These are phyloP conservation scores for Cyanocitta stelleri DNA, from an alignment of 2,113 vertebrate genomes.

Conservation along the genomic window DNA sequence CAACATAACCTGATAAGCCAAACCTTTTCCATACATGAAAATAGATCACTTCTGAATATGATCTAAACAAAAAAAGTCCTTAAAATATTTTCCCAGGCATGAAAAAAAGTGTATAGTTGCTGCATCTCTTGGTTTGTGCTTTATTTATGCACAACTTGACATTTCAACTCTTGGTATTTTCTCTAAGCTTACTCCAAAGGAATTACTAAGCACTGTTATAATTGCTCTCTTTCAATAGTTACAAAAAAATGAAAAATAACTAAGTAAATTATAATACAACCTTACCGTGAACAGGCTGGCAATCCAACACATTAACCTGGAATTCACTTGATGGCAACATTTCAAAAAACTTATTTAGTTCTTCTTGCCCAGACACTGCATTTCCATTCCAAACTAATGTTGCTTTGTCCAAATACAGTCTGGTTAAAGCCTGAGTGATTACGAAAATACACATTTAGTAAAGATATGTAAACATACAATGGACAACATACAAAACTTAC, in stretches of 20 bases:
- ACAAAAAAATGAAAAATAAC: neutral
- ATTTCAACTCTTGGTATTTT: neutral
- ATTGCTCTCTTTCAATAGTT: neutral
- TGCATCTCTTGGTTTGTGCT: neutral
- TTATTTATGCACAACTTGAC: neutral
- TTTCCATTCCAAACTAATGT: slow-evolving; percentile 98
- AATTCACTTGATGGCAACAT: slow-evolving; percentile 95
- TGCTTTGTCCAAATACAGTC: slow-evolving; percentile 91
- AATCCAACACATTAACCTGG: slow-evolving; percentile 88
- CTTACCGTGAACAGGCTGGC: slow-evolving; percentile 94
- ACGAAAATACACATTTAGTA: neutral
- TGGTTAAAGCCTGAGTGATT: slow-evolving; percentile 79
- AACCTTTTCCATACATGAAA: neutral
- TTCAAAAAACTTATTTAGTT: slow-evolving; percentile 91
- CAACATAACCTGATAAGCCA: neutral
- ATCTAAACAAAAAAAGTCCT: neutral
- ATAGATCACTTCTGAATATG: neutral
- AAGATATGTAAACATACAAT: neutral
- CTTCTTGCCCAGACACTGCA: slow-evolving; percentile 86
- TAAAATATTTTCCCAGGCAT: neutral
- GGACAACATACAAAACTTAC: neutral
- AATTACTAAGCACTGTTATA: neutral
- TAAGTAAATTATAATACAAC: neutral
- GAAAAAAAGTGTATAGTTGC: neutral
- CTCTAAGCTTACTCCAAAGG: neutral